A percentile compares a stretch with the other conserved stretches of the same genome.
Conservation (phyloP, 1,140 invertebrate species). For the Helicoverpa zea region DNA sequence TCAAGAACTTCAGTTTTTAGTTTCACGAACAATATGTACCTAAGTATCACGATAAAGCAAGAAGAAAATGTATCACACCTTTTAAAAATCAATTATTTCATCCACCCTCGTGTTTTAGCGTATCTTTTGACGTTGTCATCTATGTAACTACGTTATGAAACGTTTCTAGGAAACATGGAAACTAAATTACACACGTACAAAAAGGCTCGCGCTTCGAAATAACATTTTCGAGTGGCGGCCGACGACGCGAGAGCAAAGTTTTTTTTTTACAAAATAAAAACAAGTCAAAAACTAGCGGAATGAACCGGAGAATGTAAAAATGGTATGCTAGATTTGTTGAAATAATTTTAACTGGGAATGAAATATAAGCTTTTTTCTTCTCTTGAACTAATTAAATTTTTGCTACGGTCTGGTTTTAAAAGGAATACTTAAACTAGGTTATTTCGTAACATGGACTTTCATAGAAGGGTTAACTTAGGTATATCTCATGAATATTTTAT, state of each 20-base stretch:
- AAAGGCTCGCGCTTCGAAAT: constrained; percentile 6
- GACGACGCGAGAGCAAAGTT: neutral
- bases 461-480: too few relatives aligned
- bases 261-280: constrained; percentile 9
- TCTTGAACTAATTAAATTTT: neutral
- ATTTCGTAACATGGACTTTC: neutral
- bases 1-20: too few relatives aligned
- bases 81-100: too few relatives aligned
- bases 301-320: neutral
- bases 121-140: neutral
- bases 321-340: neutral
- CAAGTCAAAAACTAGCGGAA: neutral
- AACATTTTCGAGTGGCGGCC: constrained; percentile 3
- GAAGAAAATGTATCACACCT: too few relatives aligned
- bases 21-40: too few relatives aligned
- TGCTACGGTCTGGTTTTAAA: neutral
- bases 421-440: neutral
- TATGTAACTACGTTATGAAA: neutral
- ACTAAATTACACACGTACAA: neutral
- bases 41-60: too few relatives aligned
- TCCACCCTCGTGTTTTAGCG: too few relatives aligned
- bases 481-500: too few relatives aligned
- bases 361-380: neutral
- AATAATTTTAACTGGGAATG: neutral
- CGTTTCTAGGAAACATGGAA: neutral